Conservation (phyloP, 2,797 vertebrate species). For the Takifugu ocellatus region DNA sequence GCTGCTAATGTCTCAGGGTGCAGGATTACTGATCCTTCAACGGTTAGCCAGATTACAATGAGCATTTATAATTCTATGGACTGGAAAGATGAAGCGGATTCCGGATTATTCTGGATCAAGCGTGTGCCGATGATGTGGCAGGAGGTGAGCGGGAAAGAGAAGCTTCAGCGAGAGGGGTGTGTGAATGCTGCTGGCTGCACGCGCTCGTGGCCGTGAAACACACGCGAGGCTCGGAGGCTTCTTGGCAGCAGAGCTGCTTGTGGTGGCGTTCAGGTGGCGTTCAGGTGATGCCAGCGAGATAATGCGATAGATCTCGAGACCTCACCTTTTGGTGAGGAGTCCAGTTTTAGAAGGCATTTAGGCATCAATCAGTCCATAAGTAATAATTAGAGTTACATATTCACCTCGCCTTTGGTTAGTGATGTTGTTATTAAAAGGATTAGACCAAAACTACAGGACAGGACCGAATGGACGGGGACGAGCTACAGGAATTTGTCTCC, state of each 20-base stretch:
- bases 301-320: no score
- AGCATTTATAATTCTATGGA: constrained; percentile 39
- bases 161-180: constrained; percentile 4
- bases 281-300: background rate
- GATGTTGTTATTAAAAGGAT: background rate
- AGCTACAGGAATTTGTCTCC: no score
- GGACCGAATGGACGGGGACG: no score
- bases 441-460: background rate
- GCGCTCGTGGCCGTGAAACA: constrained; percentile 17
- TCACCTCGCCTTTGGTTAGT: background rate
- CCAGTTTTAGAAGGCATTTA: no score
- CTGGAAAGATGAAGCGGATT: constrained; percentile 39
- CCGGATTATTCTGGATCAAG: constrained; percentile 17
- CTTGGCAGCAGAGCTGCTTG: constrained; percentile 7
- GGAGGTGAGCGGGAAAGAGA: constrained; percentile 20
- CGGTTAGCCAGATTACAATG: constrained; percentile 47
- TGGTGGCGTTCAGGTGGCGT: constrained; percentile 19
- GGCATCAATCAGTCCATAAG: no score
- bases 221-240: constrained; percentile 6
- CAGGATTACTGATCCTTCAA: constrained; percentile 41
- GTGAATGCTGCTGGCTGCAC: constrained; percentile 1
- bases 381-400: background rate
- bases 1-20: constrained; percentile 44
- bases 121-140: constrained; percentile 7
- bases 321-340: no score